Evolutionary conservation across 2,797 vertebrate species (phyloP).

Genomic region (Anguilla pacifica): DNA sequence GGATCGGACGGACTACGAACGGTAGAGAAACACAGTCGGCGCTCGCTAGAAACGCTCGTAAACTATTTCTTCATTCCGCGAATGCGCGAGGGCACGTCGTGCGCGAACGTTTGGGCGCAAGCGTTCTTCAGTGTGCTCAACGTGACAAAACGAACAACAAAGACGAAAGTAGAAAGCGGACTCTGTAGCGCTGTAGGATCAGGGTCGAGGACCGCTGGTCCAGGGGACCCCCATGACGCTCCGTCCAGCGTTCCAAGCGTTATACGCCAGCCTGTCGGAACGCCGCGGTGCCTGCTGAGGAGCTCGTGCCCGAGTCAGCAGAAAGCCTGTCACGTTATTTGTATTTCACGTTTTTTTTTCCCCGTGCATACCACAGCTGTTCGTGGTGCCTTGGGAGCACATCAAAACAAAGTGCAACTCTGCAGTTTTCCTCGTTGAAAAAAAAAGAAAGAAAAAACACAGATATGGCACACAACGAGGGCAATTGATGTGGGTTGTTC

Average conservation of each 20-base stretch:
- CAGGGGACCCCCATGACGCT: not conserved
- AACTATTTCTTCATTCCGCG: too few relatives aligned
- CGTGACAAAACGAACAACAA: too few relatives aligned
- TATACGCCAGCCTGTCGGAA: not conserved
- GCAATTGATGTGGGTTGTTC: not conserved
- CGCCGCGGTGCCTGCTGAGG: not conserved
- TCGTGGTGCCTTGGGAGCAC: slow-evolving; percentile 5
- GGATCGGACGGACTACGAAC: too few relatives aligned
- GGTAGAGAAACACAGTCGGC: too few relatives aligned
- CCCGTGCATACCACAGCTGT: not conserved
- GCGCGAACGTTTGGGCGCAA: too few relatives aligned
- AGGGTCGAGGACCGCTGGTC: not conserved
- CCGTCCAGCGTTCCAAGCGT: not conserved
- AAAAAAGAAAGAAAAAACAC: not conserved
- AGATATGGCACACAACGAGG: not conserved
- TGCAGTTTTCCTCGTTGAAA: not conserved
- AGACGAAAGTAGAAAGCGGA: too few relatives aligned
- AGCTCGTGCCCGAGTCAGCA: not conserved
- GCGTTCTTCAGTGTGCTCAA: too few relatives aligned
- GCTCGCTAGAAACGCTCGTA: too few relatives aligned
- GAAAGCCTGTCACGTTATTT: slow-evolving; percentile 11
- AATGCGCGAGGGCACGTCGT: too few relatives aligned
- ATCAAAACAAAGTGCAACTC: slow-evolving; percentile 1
- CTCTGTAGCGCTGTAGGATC: too few relatives aligned
- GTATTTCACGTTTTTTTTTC: not conserved